Percentiles rank a stretch among this genome's conserved stretches.
phyloP scores from a whole-genome alignment of 2,797 vertebrate genomes.

The Acropternis orthonyx region DNA sequence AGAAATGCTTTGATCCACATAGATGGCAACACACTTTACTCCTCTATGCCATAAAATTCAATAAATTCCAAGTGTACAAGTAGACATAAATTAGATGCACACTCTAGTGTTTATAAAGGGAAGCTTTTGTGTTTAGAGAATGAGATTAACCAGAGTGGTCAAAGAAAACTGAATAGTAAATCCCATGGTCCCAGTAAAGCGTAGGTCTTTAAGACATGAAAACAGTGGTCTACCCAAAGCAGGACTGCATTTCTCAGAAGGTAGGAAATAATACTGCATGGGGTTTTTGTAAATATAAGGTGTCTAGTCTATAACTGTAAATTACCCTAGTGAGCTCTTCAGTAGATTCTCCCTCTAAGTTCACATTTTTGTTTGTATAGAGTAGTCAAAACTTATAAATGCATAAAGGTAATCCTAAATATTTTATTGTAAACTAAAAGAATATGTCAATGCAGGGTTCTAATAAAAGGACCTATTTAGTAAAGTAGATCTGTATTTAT shows the following conservation, averaged over 20 bases:
- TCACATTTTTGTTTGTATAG: background rate
- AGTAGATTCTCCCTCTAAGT: background rate
- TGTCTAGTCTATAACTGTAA: background rate
- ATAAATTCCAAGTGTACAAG: background rate
- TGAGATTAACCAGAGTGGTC: constrained; percentile 44
- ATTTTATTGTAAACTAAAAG: background rate
- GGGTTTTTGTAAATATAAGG: background rate
- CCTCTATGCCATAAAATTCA: constrained; percentile 38
- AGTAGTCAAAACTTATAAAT: background rate
- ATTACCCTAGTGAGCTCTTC: background rate
- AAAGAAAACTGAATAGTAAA: constrained; percentile 45
- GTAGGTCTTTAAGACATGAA: background rate
- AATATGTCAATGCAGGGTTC: background rate
- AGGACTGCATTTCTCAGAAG: background rate
- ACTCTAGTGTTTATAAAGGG: constrained; percentile 28
- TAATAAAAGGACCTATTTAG: background rate
- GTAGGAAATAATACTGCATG: background rate
- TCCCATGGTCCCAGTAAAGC: background rate
- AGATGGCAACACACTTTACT: constrained; percentile 11
- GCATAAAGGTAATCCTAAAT: background rate
- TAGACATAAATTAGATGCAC: constrained; percentile 43
- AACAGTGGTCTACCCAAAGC: background rate
- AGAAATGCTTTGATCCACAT: constrained; percentile 39
- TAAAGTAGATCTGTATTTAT: background rate
- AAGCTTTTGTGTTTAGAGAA: constrained; percentile 43